These are phyloP conservation scores for Argynnis bischoffii DNA, from an alignment of 2,888 invertebrate species.

Conservation along the genomic window DNA sequence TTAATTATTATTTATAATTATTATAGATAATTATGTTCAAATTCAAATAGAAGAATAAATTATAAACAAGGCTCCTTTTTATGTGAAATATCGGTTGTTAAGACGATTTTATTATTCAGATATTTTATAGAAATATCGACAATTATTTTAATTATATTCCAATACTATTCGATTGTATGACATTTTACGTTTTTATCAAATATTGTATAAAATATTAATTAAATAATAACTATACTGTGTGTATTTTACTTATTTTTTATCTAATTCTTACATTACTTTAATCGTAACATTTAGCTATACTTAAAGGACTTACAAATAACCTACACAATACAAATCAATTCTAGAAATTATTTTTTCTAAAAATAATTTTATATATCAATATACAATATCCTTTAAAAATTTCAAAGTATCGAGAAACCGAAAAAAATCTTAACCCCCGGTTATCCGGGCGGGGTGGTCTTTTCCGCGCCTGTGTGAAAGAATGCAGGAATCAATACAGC, in stretches of 20 bases:
- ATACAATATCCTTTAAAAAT: constrained; percentile 18
- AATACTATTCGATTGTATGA: too few relatives aligned
- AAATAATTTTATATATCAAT: neutral
- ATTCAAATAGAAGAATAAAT: too few relatives aligned
- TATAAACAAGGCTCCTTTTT: too few relatives aligned
- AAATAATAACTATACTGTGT: neutral
- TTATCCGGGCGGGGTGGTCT: constrained; percentile 56
- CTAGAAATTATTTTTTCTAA: neutral
- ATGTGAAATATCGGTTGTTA: too few relatives aligned
- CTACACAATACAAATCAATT: neutral
- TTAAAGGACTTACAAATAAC: neutral
- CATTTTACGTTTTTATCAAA: neutral
- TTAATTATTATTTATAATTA: too few relatives aligned
- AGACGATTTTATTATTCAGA: too few relatives aligned
- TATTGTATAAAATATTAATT: neutral
- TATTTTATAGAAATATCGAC: too few relatives aligned
- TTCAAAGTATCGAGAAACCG: constrained; percentile 46
- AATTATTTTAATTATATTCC: too few relatives aligned
- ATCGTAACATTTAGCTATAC: neutral
- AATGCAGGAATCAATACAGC: constrained; percentile 81
- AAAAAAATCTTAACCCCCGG: constrained; percentile 69
- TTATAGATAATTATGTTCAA: too few relatives aligned
- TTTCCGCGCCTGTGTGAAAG: constrained; percentile 79
- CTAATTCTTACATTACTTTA: too few relatives aligned
- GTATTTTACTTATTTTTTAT: too few relatives aligned